Percentiles rank a stretch among this genome's conserved stretches.
These are phyloP conservation scores for Hoplias malabaricus DNA, from an alignment of 2,113 vertebrate species.

Conservation along the genomic window DNA sequence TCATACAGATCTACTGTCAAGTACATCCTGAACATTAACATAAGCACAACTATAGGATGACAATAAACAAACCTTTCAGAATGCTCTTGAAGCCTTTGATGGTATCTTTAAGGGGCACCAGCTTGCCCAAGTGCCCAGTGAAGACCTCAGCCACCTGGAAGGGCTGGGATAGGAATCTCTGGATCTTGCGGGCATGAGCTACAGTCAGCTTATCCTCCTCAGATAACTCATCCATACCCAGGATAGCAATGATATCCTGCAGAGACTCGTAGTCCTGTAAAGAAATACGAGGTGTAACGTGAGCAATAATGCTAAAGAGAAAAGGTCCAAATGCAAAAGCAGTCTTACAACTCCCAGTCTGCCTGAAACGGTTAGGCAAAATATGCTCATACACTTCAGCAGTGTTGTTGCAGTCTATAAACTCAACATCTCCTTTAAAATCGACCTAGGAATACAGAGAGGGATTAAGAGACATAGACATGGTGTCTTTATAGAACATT, in stretches of 20 bases:
- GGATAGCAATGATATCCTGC: slow-evolving; percentile 97
- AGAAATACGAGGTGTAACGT: slow-evolving; percentile 1
- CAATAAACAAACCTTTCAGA: slow-evolving; percentile 75
- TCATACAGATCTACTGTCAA: background rate
- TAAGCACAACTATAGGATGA: rapidly evolving
- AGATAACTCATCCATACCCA: slow-evolving; percentile 98
- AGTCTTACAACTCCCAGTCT: no score
- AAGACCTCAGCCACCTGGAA: slow-evolving; percentile 99
- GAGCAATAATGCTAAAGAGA: background rate
- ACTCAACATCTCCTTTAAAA: slow-evolving; percentile 78
- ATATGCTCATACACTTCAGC: no score
- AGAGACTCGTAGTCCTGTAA: slow-evolving; percentile 94
- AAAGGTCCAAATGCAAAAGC: no score
- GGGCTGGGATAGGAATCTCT: slow-evolving; percentile 95
- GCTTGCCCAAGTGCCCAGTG: slow-evolving; percentile 91
- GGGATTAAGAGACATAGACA: background rate
- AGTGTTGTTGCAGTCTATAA: slow-evolving; percentile 81
- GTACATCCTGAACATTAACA: background rate
- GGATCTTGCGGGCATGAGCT: slow-evolving; percentile 94
- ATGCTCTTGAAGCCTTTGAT: slow-evolving; percentile 90
- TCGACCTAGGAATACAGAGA: slow-evolving; percentile 60
- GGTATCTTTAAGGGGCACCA: slow-evolving; percentile 95
- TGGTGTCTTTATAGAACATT: no score
- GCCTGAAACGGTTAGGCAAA: no score
- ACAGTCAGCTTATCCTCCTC: slow-evolving; percentile 97